Base-by-base conservation (phyloP, 92 coral and sea anemone genomes). In the Blastomussa wellsi region DNA sequence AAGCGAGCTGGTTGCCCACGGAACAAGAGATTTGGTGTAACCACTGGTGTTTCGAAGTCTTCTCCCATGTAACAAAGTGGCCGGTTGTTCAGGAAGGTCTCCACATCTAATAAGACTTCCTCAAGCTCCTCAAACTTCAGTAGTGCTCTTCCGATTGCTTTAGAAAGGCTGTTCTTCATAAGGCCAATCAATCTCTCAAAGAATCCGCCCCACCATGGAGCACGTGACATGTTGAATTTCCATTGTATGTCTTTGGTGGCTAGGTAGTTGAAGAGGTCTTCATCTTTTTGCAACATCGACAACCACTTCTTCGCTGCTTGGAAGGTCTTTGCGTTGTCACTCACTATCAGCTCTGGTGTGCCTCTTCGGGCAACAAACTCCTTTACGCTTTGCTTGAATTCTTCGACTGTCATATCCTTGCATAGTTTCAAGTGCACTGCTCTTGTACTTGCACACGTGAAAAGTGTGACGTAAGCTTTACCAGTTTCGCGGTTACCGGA, bases 141-240 rank as follows among this genome's bases (percentile, higher is more conserved):
- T 69, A 73, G 65, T n/a, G 91, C 82, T 77, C 90, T 74, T 24
- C 91, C 92, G 64, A 86, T 19, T 15, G 93, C 90, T 84, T 92
- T 89, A 76, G 88, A 92, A 5, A 92, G 88, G 22, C 90, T 81
- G 57, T 87, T 92, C 92, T 89, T 92, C 69, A 83, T 62, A 28
- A 86, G 89, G 49, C 81, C 87, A 71, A 92, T 89, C 48, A 92
- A 60, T 15, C 93, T 47, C 82, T 92, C 89, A 66, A 89, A 92
- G 79, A 92, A 72, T 3, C 92, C 95, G 82, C 93, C 93, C 93
- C 93, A 90, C 93, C 93, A 90, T 69, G 92, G 95, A 66, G 90
- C 91, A 28, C 87, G 83, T 51, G 89, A 84, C 79, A 91, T 65
- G 83, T 91, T 91, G 73, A 91, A 91, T 62, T 51, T 75, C 94